A percentile compares a stretch with the other conserved stretches of the same genome.
phyloP scores from a whole-genome alignment of 2,888 invertebrate species.

The Seira sanloemensis region DNA sequence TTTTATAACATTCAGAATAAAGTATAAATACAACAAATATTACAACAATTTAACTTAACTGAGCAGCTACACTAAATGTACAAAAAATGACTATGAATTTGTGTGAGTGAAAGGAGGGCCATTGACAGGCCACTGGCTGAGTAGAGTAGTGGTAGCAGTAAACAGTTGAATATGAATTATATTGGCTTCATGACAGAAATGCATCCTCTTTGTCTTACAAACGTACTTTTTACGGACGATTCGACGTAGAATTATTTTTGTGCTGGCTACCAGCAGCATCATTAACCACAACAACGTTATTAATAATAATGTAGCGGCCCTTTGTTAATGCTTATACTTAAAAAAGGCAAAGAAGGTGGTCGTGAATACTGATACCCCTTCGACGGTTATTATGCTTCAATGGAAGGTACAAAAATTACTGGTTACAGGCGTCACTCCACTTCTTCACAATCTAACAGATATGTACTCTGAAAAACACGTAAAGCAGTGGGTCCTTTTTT shows the following conservation, averaged over 20 bases:
- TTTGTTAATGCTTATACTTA: conserved; percentile 12
- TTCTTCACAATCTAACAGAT: not conserved
- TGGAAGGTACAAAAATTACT: conserved; percentile 42
- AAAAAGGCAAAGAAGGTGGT: conserved; percentile 51
- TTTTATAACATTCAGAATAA: not conserved
- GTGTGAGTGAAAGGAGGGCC: conserved; percentile 49
- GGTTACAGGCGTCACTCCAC: conserved; percentile 39
- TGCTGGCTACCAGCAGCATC: not conserved
- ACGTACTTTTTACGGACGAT: not conserved
- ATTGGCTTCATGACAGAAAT: too few relatives aligned
- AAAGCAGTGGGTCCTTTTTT: conserved; percentile 24
- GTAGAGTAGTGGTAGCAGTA: conserved; percentile 31
- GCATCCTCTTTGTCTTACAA: not conserved
- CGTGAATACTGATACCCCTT: conserved; percentile 45
- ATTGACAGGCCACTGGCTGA: conserved; percentile 48
- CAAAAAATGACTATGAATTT: conserved; percentile 53
- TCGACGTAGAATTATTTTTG: not conserved
- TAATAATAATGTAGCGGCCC: conserved; percentile 27
- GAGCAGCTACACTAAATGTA: conserved; percentile 36
- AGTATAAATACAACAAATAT: not conserved
- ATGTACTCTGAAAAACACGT: not conserved
- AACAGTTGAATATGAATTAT: too few relatives aligned
- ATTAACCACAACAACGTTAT: not conserved
- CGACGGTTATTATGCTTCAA: conserved; percentile 36
- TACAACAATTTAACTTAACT: conserved; percentile 22